phyloP scores from a whole-genome alignment of 2,888 invertebrate species.

The Entomobrya multifasciata region DNA sequence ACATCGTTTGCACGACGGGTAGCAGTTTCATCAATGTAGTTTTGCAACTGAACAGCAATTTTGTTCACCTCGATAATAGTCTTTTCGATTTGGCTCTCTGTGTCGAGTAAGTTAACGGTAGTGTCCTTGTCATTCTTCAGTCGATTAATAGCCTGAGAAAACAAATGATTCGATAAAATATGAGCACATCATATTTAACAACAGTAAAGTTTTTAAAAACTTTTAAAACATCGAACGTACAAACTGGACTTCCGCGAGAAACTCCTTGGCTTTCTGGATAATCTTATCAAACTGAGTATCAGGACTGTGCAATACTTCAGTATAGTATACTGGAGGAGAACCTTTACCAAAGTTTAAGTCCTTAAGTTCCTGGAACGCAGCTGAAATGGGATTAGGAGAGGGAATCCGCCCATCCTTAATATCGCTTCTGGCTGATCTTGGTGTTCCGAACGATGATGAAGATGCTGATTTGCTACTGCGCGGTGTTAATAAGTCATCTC shows the following conservation, averaged over 20 bases:
- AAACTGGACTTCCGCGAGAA: conserved; percentile 29
- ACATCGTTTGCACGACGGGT: conserved; percentile 17
- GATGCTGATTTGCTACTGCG: not conserved
- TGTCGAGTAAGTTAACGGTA: conserved; percentile 24
- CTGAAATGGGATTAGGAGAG: conserved; percentile 3
- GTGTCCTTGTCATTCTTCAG: not conserved
- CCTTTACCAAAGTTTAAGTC: not conserved
- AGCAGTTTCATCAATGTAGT: conserved; percentile 37
- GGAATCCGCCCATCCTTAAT: too few species aligned
- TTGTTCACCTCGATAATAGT: conserved; percentile 26
- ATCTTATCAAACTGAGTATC: conserved; percentile 60
- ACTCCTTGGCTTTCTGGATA: conserved; percentile 35
- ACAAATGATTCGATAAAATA: too few species aligned
- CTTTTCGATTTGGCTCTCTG: conserved; percentile 29
- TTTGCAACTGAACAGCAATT: conserved; percentile 2
- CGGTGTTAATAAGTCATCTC: not conserved
- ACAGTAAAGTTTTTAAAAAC: too few species aligned
- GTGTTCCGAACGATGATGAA: not conserved
- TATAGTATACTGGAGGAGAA: not conserved
- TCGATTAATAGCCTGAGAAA: conserved; percentile 51
- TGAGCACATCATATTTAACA: too few species aligned
- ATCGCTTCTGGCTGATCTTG: not conserved
- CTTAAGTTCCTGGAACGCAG: not conserved
- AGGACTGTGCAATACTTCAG: conserved; percentile 30
- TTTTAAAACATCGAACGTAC: too few species aligned